Evolutionary conservation across 2,797 vertebrate species (phyloP), one percentile per base, ranked within the genome.

Genomic region (Parauchenoglanis punctatus): DNA sequence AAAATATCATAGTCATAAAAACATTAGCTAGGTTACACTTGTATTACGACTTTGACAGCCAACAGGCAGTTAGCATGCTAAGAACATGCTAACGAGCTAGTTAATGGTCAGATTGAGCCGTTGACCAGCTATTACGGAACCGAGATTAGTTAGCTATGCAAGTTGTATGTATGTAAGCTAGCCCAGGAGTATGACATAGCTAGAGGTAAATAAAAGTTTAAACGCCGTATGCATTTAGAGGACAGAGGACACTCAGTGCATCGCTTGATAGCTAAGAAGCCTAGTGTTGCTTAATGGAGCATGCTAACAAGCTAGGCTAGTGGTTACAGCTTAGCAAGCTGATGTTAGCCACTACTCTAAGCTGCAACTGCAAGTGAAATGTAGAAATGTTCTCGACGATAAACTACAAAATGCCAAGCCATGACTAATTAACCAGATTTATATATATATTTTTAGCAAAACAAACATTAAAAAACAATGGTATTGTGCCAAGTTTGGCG

Each of bases 261-360:
- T 28, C 25, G 49, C 11, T 65, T 11, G 8, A n/a, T 35, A 35
- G 20, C 46, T 23, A 25, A 13, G 17, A 54, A 68, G 28, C 5
- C 3, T 35, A 25, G 12, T 25, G 20, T 83, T 83, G 23, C 17
- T 56, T 23, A 83, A 83, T 35, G 2, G 15, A 25, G 46, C 10
- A 52, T 83, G 61, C 61, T 68, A 83, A 70, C n/a, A 83, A 13
- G 65, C 81, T 83, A 83, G 10, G 81, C 81, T 83, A 83, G 8
- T 54, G 15, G 4, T 54, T 10, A 67, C 46, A 68, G 35, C 58
- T 61, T 81, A 81, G 46, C 81, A 31, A 82, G 81, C 13, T 49
- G 35, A 44, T 15, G 6, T 7, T 44, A 49, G 23, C 61, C 49
- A 61, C 23, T 25, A 25, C 40, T 2, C 75, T 17, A 35, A 81